Percentiles rank a stretch among this genome's conserved stretches.
Evolutionary conservation across 1,140 invertebrate genomes (phyloP).

Genomic region (Lordiphosa mommai): DNA sequence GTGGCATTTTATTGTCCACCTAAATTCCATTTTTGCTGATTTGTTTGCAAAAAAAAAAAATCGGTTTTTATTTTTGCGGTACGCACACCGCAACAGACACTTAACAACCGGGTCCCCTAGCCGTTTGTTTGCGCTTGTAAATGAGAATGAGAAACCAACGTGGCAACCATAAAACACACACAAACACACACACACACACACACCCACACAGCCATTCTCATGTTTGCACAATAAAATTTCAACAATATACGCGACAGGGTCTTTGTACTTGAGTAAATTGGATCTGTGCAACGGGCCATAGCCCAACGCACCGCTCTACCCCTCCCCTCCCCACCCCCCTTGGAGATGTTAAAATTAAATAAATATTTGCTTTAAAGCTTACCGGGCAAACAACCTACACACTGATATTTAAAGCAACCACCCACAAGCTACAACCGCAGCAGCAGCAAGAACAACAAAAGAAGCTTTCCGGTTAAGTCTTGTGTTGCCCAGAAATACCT

Average conservation of each 20-base stretch:
- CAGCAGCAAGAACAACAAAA: conserved; percentile 28
- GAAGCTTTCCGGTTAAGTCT: neutral
- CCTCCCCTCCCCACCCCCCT: neutral
- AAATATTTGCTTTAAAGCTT: conserved; percentile 69
- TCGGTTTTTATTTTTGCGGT: conserved; percentile 69
- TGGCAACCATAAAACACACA: conserved; percentile 67
- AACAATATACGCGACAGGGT: conserved; percentile 71
- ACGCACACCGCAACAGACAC: conserved; percentile 47
- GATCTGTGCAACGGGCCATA: conserved; percentile 59
- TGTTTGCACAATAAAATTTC: conserved; percentile 75
- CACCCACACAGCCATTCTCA: conserved; percentile 38
- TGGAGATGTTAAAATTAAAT: conserved; percentile 60
- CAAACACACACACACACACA: conserved; percentile 14
- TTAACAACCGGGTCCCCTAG: conserved; percentile 59
- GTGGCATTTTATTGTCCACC: conserved; percentile 51
- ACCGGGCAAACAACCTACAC: conserved; percentile 14
- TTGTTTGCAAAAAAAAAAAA: conserved; percentile 68
- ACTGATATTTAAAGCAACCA: conserved; percentile 40
- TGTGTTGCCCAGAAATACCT: conserved; percentile 1
- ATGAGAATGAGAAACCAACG: conserved; percentile 58
- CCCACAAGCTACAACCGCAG: conserved; percentile 16
- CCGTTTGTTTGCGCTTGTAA: conserved; percentile 43
- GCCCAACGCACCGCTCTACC: neutral
- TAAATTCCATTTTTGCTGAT: conserved; percentile 56
- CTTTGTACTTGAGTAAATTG: conserved; percentile 76